Evolutionary conservation across 2,113 vertebrate species (phyloP), one percentile per base, ranked within the genome.

Genomic region (Rhinolophus ferrumequinum): DNA sequence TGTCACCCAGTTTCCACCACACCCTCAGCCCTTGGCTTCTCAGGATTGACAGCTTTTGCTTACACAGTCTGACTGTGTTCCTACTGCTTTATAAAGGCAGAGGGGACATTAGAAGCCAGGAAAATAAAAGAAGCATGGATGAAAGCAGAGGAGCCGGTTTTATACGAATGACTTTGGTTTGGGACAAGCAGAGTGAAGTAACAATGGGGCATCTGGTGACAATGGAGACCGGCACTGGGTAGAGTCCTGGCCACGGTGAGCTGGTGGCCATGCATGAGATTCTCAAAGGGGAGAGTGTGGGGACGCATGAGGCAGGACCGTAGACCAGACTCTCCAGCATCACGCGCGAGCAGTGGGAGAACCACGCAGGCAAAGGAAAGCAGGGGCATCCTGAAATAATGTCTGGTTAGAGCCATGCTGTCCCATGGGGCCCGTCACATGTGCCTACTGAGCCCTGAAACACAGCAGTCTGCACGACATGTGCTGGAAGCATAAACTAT

Each of bases 351-450:
- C 70, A 69, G 15, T 16, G 2, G 41, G 19, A 85, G 47, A 38
- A 56, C 13, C 21, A 19, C 6, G 15, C 26, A 54, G 52, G 81
- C 24, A 16, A 22, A n/a, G 8, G 12, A 66, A 41, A 9, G 8
- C 13, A 2, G 41, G 3, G 24, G 24, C 22, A 10, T 2, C 19
- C 33, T 10, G 50, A 81, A 50, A 64, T n/a, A 4, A 35, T 33
- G 35, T n/a, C 21, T 9, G 10, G 1, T 35, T 13, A 38, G 4
- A 75, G 54, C 15, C 14, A 1, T 1, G 0, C 70, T 8, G 4
- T 35, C 44, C 50, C 11, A 33, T 3, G 56, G 10, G 56, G 81
- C 54, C 4, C 4, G 0, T 50, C 33, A 26, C 16, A 0, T 9
- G 8, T 10, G 58, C 12, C 66, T 8, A 0, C 4, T 2, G 22